Evolutionary conservation across 1,140 invertebrate species (phyloP), one percentile per base, ranked within the genome.

Genomic region (Asbolus verrucosus): DNA sequence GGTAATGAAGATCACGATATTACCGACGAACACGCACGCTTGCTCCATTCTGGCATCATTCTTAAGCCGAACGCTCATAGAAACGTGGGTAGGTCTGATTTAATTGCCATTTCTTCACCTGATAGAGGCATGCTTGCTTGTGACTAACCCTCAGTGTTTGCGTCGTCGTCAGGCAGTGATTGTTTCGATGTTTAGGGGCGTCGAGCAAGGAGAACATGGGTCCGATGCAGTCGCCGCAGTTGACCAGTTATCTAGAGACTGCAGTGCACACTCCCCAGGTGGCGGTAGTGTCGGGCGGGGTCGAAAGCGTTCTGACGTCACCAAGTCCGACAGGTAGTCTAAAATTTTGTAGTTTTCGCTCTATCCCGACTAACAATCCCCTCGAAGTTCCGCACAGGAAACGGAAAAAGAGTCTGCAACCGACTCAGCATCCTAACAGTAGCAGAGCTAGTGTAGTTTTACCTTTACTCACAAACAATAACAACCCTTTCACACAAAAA

Each of bases 1-100:
- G 86, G 87, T 71, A 82, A 84, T 60, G 88, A 89, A 81, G 87
- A 88, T 77, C 82, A 83, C 59, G 91, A 93, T 82, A 88, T 92
- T 14, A 91, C 93, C 31, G 93, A 95, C 82, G 93, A 95, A 82
- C 92, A 91, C 79, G 92, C 92, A 66, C 91, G 93, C 78, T 85
- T 96, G 15, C 85, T 96, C 61, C 89, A 92, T 76, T 85, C 87
- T 16, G 86, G 88, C 71, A 80, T 84, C 21, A 80, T 84, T 69
- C 80, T 84, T 62, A 84, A 84, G 71, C 81, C 83, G 63, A 62
- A 69, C 69, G 74, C 73, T 78, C 77, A 73, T 79, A 78, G 72
- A 72, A 77, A 72, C 61, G 74, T 76, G 71, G 78, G 78, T 80
- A 80, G 72, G 78, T 80, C 67, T 8, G 8, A 30, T 33, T 27